Evolutionary conservation across 1,140 invertebrate genomes (phyloP).

Genomic region (Ceratina calcarata): DNA sequence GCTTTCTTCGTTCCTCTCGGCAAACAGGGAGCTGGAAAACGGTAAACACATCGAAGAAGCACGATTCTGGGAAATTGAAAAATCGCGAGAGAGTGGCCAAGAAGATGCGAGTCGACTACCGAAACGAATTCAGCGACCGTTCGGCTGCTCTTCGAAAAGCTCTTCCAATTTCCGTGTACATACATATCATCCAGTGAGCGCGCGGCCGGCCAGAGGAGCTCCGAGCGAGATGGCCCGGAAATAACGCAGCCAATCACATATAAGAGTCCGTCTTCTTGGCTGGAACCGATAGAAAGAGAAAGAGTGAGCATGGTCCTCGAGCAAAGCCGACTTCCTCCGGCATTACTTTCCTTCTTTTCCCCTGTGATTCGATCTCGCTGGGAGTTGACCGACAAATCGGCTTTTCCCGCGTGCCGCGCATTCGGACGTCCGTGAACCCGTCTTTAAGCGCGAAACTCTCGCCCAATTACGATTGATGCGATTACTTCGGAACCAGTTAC

Average conservation of each 20-base stretch:
- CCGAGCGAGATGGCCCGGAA: conserved; percentile 59
- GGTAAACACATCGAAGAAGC: conserved; percentile 5
- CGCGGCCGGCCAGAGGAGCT: conserved; percentile 42
- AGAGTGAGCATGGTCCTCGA: conserved; percentile 1
- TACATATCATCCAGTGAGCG: conserved; percentile 7
- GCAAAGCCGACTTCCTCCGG: background rate
- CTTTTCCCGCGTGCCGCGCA: conserved; percentile 23
- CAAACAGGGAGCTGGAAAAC: background rate
- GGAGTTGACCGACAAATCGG: conserved; percentile 47
- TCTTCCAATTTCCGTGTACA: conserved; percentile 44
- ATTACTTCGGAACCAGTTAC: conserved; percentile 5
- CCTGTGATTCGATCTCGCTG: conserved; percentile 33
- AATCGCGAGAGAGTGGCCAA: conserved; percentile 15
- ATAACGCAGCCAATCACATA: conserved; percentile 66
- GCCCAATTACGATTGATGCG: conserved; percentile 38
- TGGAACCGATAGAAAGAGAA: background rate
- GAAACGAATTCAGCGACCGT: conserved; percentile 35
- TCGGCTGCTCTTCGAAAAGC: conserved; percentile 33
- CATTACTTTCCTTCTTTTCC: conserved; percentile 21
- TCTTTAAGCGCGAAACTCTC: conserved; percentile 18
- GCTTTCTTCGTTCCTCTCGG: background rate
- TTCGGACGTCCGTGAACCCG: background rate
- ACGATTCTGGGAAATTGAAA: conserved; percentile 28
- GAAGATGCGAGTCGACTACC: background rate
- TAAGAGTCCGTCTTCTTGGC: conserved; percentile 16